Evolutionary conservation across 2,113 vertebrate species (phyloP).

Genomic region (Eublepharis macularius): DNA sequence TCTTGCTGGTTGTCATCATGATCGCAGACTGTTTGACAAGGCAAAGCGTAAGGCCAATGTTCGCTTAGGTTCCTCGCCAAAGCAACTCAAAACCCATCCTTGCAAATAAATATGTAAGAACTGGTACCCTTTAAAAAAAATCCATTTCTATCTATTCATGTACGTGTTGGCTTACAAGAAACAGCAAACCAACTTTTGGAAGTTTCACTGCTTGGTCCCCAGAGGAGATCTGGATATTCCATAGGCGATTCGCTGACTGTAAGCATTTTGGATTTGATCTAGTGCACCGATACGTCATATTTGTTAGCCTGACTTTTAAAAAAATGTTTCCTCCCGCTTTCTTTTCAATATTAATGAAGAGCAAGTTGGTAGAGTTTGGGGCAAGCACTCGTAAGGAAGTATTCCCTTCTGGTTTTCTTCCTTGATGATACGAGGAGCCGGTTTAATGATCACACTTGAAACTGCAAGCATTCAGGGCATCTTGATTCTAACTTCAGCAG

Average conservation of each 20-base stretch:
- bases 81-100: no score
- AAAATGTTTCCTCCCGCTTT: no score
- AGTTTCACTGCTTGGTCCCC: not conserved
- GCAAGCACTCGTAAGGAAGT: rapidly evolving
- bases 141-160: no score
- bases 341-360: slow-evolving; percentile 10
- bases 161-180: not conserved
- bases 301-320: no score
- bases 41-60: no score
- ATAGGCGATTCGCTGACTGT: not conserved
- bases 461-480: slow-evolving; percentile 37
- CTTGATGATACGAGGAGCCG: rapidly evolving
- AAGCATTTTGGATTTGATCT: not conserved
- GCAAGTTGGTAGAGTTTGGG: slow-evolving; percentile 29
- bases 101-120: no score
- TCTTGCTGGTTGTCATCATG: no score
- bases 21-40: no score
- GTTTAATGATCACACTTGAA: slow-evolving; percentile 30
- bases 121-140: no score
- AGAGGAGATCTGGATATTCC: not conserved
- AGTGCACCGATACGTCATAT: not conserved
- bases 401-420: not conserved
- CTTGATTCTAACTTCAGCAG: slow-evolving; percentile 20
- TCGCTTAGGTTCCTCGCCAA: no score
- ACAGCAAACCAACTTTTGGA: not conserved